Base-by-base conservation (phyloP, 2,797 vertebrate genomes). In the Falco columbarius region DNA sequence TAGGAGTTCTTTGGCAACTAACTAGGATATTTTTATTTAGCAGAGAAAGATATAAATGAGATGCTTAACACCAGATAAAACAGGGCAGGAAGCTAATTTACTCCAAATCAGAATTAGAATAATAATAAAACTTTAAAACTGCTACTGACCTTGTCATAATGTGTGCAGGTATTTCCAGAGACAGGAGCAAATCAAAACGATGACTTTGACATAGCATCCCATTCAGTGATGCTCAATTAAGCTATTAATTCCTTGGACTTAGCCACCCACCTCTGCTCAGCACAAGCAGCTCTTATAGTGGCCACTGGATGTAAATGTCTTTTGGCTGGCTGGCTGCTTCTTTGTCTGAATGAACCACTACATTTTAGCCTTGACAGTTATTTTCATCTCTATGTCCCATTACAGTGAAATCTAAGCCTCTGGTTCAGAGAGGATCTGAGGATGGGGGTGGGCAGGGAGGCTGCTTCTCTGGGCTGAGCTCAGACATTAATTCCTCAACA, bases 341-440 rank as follows among this genome's bases (percentile, higher is more conserved):
- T 96, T 89, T 74, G 85, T 97, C 90, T 96, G 89, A 87, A 86
- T 86, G 38, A 85, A 70, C 80, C 66, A 36, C 51, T 20, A 81
- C 90, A 65, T 79, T 93, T 95, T 81, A 95, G 94, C 95, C 88
- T 38, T 90, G 81, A 95, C 90, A 94, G 97, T 96, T 89, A 94
- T 98, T 97, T 97, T 96, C 96, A 90, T 94, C 95, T 85, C 95
- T 93, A 94, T 61, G 92, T 97, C 93, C 82, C 96, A 96, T 97
- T 96, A 96, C 89, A n/a, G 93, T 9, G 98, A 98, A 98, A 99
- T 82, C 96, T 95, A 98, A 99, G 89, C 98, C 98, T 97, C 81
- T 55, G 74, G 81, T 93, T 86, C 73, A 19, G 93, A 63, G 47
- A 86, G 90, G 92, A 92, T 73, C 93, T 87, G 89, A 67, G 51